Conservation (phyloP, 1,140 invertebrate species). For the Triops longicaudatus region DNA sequence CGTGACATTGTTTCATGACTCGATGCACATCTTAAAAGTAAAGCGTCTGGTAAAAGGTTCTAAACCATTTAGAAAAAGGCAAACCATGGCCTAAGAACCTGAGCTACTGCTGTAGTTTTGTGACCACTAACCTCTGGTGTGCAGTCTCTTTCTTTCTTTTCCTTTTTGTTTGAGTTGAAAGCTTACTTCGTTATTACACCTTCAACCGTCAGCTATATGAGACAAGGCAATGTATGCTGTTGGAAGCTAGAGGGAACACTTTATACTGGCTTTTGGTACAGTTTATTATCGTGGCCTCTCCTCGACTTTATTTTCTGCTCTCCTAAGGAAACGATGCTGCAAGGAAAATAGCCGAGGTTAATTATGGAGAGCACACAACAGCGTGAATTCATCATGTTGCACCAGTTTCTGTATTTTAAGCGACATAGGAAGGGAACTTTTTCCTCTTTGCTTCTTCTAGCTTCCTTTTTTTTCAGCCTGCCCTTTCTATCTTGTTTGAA, state of each 20-base stretch:
- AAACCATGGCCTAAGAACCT: not conserved
- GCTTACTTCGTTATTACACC: constrained; percentile 1
- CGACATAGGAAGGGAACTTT: not conserved
- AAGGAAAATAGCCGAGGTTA: constrained; percentile 1
- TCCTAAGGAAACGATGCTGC: not conserved
- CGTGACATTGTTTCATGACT: not conserved
- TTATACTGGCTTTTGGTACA: not conserved
- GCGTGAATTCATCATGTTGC: constrained; percentile 10
- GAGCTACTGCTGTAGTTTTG: not conserved
- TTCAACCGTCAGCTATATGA: not conserved
- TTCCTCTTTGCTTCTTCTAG: not conserved
- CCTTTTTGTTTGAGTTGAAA: not conserved
- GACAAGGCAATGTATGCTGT: not conserved
- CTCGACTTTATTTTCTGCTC: not conserved
- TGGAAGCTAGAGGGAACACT: constrained; percentile 1
- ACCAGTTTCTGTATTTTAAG: not conserved
- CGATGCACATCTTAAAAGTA: not conserved
- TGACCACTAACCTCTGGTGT: not conserved
- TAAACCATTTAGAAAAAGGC: not conserved
- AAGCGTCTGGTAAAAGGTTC: not conserved
- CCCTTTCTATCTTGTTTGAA: not conserved
- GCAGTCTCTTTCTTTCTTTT: not conserved
- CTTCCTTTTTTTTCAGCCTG: not conserved
- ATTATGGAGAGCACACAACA: constrained; percentile 3
- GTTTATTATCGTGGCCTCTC: constrained; percentile 12